Evolutionary conservation across 2,888 invertebrate species (phyloP).

Genomic region (Plagiodera versicolora): DNA sequence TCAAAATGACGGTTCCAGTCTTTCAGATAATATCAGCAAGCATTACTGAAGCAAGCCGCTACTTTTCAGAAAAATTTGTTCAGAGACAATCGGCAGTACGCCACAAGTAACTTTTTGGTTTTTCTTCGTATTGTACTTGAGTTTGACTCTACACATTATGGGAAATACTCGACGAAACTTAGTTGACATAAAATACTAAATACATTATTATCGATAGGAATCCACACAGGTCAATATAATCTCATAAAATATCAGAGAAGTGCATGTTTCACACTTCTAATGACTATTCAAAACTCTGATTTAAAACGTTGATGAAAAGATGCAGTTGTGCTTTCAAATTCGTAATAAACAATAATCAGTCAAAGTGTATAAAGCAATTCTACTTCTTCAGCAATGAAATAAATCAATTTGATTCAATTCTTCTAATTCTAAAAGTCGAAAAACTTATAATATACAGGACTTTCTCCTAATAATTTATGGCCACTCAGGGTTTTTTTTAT

Average conservation of each 20-base stretch:
- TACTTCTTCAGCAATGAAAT: neutral
- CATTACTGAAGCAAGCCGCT: constrained; percentile 24
- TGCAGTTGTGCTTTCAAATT: neutral
- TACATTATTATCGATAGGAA: neutral
- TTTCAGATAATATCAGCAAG: constrained; percentile 29
- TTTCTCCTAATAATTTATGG: too few relatives aligned
- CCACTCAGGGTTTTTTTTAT: too few relatives aligned
- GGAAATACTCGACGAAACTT: neutral
- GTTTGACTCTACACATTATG: too few relatives aligned
- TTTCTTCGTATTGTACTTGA: too few relatives aligned
- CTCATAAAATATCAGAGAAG: neutral
- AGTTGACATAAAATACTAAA: neutral
- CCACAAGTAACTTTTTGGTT: neutral
- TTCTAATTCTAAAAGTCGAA: neutral
- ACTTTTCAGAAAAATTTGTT: neutral
- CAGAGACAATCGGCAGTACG: neutral
- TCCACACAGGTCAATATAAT: neutral
- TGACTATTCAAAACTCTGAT: neutral
- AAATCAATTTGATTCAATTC: neutral
- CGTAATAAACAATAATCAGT: neutral
- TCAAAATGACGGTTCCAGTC: constrained; percentile 23
- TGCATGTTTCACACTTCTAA: neutral
- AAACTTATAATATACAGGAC: neutral
- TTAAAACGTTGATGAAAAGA: neutral
- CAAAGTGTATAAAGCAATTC: neutral